Percentiles rank a stretch among this genome's conserved stretches.
These are phyloP conservation scores for Aix galericulata DNA, from an alignment of 2,113 vertebrate genomes.

Conservation along the genomic window DNA sequence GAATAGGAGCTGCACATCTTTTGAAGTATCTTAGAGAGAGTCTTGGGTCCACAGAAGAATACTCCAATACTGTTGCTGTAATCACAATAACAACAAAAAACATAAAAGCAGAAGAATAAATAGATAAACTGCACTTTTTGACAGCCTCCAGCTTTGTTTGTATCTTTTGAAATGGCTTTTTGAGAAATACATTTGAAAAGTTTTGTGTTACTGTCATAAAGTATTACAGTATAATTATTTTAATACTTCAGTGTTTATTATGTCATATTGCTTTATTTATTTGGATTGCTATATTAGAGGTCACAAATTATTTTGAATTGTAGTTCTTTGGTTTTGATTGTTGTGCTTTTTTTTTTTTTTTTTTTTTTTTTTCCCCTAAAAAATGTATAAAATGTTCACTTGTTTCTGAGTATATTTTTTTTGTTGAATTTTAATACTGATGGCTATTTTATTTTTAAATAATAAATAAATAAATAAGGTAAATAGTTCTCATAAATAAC, in stretches of 20 bases:
- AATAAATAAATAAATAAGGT: background rate
- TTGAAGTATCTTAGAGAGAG: constrained; percentile 77
- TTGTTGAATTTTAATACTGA: too few relatives aligned
- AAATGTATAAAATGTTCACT: background rate
- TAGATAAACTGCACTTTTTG: background rate
- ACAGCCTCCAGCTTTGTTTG: background rate
- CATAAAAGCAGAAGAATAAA: background rate
- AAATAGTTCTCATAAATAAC: background rate
- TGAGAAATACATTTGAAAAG: background rate
- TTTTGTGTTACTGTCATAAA: background rate
- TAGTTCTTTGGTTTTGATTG: background rate
- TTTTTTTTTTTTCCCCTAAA: background rate
- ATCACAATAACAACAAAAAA: background rate
- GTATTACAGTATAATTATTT: background rate
- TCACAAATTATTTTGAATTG: background rate
- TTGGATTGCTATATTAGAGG: background rate
- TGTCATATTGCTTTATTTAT: background rate
- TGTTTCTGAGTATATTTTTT: background rate
- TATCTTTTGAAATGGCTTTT: background rate
- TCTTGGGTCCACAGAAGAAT: constrained; percentile 80
- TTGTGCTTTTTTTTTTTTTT: background rate
- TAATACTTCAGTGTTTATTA: background rate
- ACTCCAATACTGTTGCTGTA: constrained; percentile 75
- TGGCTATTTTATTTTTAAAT: background rate
- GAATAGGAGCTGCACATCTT: constrained; percentile 79